Evolutionary conservation across 2,113 vertebrate genomes (phyloP).

Genomic region (rabbit (Oryctolagus cuniculus)): mOryCun1.1 NC_091435.1:74925001-74925500

Average conservation of each 20-base stretch:
- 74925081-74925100: not conserved
- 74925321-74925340: conserved; percentile 6
- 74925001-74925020: not conserved
- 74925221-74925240: not conserved
- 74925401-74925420: not conserved
- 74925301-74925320: not conserved
- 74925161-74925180: conserved; percentile 21
- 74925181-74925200: not conserved
- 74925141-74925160: conserved; percentile 17
- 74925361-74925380: not conserved
- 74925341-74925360: not conserved
- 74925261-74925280: conserved; percentile 12
- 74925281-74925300: conserved; percentile 26
- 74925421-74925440: too few relatives aligned
- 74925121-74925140: conserved; percentile 41
- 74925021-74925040: conserved; percentile 10
- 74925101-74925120: not conserved
- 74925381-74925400: not conserved
- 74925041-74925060: conserved; percentile 29
- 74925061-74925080: conserved; percentile 8
- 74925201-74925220: conserved; percentile 13
- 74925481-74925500: too few relatives aligned
- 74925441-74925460: too few relatives aligned
- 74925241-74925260: conserved; percentile 7
- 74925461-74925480: too few relatives aligned